Evolutionary conservation across 2,797 vertebrate species (phyloP).

Genomic region (Mormyrus hasselquistii): DNA sequence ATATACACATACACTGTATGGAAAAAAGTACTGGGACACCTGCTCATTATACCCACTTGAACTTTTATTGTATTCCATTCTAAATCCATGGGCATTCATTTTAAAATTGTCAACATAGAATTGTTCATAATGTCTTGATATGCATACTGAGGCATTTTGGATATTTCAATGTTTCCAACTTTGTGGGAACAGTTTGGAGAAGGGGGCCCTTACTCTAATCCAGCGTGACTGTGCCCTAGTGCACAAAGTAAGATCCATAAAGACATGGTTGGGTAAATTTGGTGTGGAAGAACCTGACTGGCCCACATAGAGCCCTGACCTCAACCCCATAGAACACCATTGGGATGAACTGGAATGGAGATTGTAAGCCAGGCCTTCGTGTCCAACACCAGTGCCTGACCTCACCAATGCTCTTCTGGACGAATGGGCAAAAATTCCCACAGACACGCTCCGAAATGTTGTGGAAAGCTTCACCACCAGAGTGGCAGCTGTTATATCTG

Average conservation of each 20-base stretch:
- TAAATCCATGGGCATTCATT: not conserved
- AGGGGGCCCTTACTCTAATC: not conserved
- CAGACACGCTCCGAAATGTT: not conserved
- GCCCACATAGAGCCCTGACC: not conserved
- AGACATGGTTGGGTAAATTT: not conserved
- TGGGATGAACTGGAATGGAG: not conserved
- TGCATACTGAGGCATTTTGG: not conserved
- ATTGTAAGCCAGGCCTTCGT: not conserved
- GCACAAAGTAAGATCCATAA: not conserved
- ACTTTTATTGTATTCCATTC: not conserved
- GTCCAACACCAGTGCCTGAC: not conserved
- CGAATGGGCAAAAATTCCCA: not conserved
- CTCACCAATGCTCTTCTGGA: not conserved
- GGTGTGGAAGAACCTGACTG: not conserved
- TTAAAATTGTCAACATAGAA: not conserved
- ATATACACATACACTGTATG: not conserved
- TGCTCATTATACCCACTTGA: not conserved
- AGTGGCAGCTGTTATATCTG: not conserved
- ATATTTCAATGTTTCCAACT: not conserved
- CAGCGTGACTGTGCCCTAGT: not conserved
- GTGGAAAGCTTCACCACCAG: not conserved
- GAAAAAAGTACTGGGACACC: not conserved
- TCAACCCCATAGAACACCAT: not conserved
- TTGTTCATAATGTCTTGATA: not conserved
- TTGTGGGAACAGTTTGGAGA: not conserved